Evolutionary conservation across 2,113 vertebrate genomes (phyloP).

Genomic region (Balaenoptera acutorostrata): DNA sequence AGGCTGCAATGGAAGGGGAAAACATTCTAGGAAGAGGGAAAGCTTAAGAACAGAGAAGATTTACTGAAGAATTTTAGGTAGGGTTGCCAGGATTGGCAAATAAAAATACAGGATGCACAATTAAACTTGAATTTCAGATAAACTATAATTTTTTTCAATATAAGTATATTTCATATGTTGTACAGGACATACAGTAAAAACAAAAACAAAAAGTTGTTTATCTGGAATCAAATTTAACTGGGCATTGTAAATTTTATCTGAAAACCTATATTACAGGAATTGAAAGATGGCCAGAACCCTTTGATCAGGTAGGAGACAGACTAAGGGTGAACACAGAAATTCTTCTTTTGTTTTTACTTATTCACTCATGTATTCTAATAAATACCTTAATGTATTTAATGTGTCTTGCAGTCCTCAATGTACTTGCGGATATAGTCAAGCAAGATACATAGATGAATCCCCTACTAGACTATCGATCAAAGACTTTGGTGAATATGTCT

Average conservation of each 20-base stretch:
- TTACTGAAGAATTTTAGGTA: not conserved
- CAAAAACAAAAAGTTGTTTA: not conserved
- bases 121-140: not conserved
- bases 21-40: not conserved
- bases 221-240: not conserved
- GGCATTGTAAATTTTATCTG: not conserved
- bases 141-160: not conserved
- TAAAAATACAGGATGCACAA: not conserved
- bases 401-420: not conserved
- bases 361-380: not conserved
- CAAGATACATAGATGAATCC: not conserved
- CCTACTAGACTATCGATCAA: not conserved
- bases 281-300: not conserved
- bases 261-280: not conserved
- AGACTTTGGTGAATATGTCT: not conserved
- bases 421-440: not conserved
- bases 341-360: not conserved
- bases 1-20: not conserved
- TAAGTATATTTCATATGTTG: not conserved
- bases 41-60: not conserved
- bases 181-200: not conserved
- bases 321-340: not conserved
- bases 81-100: not conserved
- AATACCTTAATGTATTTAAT: not conserved
- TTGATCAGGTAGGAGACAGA: not conserved